These are phyloP conservation scores for Trichomalopsis sarcophagae DNA, from an alignment of 1,140 invertebrate genomes.

Conservation along the genomic window DNA sequence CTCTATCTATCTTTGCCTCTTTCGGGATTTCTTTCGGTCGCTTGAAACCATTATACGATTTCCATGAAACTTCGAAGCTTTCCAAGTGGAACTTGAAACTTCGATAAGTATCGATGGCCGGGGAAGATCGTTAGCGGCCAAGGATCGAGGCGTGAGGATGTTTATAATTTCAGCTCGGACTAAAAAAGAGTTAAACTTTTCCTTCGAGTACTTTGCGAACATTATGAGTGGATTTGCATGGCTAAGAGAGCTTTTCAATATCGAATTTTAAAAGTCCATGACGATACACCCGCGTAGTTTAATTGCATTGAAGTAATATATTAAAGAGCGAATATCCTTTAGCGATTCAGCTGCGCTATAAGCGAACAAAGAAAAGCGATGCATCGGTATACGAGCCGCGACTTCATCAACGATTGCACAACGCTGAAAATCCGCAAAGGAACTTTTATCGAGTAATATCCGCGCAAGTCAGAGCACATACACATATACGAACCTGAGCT, in stretches of 20 bases:
- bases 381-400: no score
- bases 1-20: not conserved
- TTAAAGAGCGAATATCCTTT: no score
- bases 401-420: not conserved
- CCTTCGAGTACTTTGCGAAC: not conserved
- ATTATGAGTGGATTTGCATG: not conserved
- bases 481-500: no score
- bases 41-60: not conserved
- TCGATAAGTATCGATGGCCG: not conserved
- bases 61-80: constrained; percentile 7
- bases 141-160: not conserved
- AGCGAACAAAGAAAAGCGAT: not conserved
- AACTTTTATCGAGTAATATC: no score
- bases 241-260: not conserved
- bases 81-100: constrained; percentile 1
- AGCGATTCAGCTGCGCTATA: not conserved
- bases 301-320: no score
- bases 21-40: not conserved
- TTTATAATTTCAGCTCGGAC: not conserved
- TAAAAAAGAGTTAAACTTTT: not conserved
- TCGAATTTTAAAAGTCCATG: not conserved
- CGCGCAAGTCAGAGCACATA: no score
- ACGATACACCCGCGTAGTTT: not conserved
- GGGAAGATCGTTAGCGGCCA: not conserved
- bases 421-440: no score